These are phyloP conservation scores for Liasis olivaceus DNA, from an alignment of 2,797 vertebrate species.

Conservation along the genomic window DNA sequence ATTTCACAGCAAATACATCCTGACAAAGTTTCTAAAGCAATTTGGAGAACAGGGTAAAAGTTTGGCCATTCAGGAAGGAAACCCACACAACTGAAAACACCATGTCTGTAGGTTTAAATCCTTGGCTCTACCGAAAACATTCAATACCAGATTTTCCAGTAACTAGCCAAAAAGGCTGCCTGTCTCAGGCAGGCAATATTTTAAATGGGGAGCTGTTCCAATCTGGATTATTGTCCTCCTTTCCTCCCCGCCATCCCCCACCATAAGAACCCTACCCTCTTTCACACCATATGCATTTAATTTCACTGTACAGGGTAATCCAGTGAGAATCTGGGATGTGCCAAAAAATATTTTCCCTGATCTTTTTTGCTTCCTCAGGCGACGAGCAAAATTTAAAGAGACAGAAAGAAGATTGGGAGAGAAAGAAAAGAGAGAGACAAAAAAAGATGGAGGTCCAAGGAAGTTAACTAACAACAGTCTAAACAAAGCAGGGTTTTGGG, in stretches of 20 bases:
- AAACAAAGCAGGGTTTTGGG: slow-evolving; percentile 61
- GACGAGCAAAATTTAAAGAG: slow-evolving; percentile 67
- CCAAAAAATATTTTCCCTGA: slow-evolving; percentile 71
- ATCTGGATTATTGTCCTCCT: not conserved
- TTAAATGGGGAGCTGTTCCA: not conserved
- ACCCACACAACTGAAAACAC: not conserved
- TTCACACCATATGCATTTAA: slow-evolving; percentile 74
- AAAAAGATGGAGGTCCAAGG: slow-evolving; percentile 62
- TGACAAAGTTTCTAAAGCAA: not conserved
- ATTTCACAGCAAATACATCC: not conserved
- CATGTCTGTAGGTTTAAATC: not conserved
- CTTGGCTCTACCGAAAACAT: not conserved
- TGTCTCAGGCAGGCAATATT: not conserved
- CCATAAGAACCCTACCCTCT: slow-evolving; percentile 64
- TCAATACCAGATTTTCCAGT: not conserved
- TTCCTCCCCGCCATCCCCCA: not conserved
- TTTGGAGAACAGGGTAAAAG: not conserved
- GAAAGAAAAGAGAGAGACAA: slow-evolving; percentile 51
- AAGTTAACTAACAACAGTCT: slow-evolving; percentile 70
- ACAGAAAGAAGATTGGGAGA: slow-evolving; percentile 50
- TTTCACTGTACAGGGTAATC: slow-evolving; percentile 72
- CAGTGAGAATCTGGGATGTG: slow-evolving; percentile 61
- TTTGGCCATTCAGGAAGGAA: not conserved
- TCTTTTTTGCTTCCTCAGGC: slow-evolving; percentile 69
- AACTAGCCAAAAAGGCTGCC: not conserved